phyloP scores from a whole-genome alignment of 2,113 vertebrate species.

The Mobula hypostoma region DNA sequence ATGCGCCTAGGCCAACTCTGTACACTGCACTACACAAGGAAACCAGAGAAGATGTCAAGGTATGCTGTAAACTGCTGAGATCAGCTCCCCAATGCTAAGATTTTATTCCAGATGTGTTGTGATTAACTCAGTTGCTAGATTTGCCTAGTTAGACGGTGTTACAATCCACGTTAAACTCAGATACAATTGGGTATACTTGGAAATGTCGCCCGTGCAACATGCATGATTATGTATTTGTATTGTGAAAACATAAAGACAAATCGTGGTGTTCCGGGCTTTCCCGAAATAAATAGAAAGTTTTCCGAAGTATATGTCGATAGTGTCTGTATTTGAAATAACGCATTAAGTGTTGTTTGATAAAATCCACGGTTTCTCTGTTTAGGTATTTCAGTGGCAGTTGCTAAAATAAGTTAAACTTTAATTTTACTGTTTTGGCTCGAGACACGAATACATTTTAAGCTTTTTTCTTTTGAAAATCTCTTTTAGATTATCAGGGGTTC shows the following conservation, averaged over 20 bases:
- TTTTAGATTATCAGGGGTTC: background rate
- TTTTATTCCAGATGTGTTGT: background rate
- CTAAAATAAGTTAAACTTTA: background rate
- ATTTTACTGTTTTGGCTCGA: background rate
- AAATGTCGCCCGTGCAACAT: background rate
- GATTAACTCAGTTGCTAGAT: background rate
- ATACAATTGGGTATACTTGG: background rate
- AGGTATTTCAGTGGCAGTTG: too few relatives aligned
- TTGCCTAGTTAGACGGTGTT: background rate
- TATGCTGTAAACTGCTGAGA: conserved; percentile 7
- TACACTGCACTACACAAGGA: background rate
- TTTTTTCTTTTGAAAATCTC: background rate
- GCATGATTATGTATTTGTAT: too few relatives aligned
- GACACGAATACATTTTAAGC: background rate
- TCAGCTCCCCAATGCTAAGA: background rate
- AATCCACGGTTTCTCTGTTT: background rate
- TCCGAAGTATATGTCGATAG: background rate
- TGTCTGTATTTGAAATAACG: background rate
- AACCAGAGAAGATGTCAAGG: background rate
- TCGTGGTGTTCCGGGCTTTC: background rate
- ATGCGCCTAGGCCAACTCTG: conserved; percentile 28
- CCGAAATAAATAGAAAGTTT: background rate
- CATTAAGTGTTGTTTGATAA: background rate
- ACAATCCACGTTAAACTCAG: too few relatives aligned
- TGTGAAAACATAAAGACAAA: background rate